Evolutionary conservation across 2,113 vertebrate genomes (phyloP), one percentile per base, ranked within the genome.

Genomic region (Scatophagus argus): DNA sequence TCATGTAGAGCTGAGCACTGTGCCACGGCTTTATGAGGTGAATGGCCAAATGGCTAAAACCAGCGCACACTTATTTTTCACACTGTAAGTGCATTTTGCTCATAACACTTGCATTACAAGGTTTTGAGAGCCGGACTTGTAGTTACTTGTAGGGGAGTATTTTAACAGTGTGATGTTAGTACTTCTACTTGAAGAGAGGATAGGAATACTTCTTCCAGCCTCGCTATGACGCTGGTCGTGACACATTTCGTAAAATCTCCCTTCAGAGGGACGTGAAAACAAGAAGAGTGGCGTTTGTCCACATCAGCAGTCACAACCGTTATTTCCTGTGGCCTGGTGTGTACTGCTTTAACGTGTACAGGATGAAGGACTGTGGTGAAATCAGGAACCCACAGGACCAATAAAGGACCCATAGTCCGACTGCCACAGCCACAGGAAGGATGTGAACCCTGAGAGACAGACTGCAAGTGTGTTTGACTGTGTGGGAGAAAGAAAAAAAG

Each of bases 321-420:
- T 76, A 82, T 74, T 87, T 87, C 69, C 79, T 77, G 72, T 80
- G 73, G 67, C 76, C 44, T 84, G 54, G 32, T 29, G 64, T 55
- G 72, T 34, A n/a, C 65, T 71, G 68, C 61, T 84, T 66, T 74
- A 73, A 85, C 81, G 68, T 77, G 71, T 59, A 25, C 44, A 66
- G 59, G 65, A 74, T 74, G 56, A 58, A 79, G 56, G 46, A 46
- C 32, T 23, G 56, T 41, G 65, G 51, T 59, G 67, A 67, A 78
- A 56, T 70, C 78, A 71, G 72, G 73, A 79, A 64, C 56, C 59
- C 43, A 49, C 51, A 74, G 60, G 74, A 78, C 63, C 64, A 70
- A 79, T 77, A 55, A 80, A 84, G 62, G 56, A 67, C 81, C 55
- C 58, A 44, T 29, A 68, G 68, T 62, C 51, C 13, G 16, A 29